phyloP scores from a whole-genome alignment of 1,140 invertebrate genomes.

The Acromyrmex echinatior region DNA sequence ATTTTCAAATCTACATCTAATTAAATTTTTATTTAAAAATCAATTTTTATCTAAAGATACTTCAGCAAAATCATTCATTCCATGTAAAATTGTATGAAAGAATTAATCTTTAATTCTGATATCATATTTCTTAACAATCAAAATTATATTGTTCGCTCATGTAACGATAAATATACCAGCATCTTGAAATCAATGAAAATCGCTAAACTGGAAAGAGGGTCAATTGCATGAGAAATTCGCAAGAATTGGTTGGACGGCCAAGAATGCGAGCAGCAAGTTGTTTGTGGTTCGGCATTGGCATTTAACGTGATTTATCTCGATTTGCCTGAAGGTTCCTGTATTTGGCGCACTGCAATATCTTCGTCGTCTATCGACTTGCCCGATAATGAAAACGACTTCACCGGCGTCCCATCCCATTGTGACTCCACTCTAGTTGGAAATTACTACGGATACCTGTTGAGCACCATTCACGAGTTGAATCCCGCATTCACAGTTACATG shows the following conservation, averaged over 20 bases:
- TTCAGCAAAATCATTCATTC: no score
- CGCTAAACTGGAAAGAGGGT: background rate
- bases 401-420: conserved; percentile 46
- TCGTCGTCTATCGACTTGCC: conserved; percentile 7
- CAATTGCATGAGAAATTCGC: conserved; percentile 18
- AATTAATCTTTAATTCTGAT: background rate
- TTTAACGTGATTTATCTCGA: conserved; percentile 18
- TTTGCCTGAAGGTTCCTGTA: background rate
- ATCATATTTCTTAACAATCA: no score
- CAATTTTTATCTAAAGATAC: no score
- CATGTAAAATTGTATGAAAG: background rate
- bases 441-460: conserved; percentile 60
- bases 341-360: background rate
- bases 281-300: background rate
- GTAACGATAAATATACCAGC: background rate
- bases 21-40: no score
- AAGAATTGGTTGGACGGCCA: background rate
- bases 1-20: no score
- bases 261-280: conserved; percentile 8
- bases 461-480: conserved; percentile 35
- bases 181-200: background rate
- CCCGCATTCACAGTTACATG: conserved; percentile 39
- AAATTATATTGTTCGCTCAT: background rate
- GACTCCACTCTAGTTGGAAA: conserved; percentile 21
- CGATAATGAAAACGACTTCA: conserved; percentile 47